Evolutionary conservation across 1,140 invertebrate species (phyloP).

Genomic region (Cyclargus thomasi): DNA sequence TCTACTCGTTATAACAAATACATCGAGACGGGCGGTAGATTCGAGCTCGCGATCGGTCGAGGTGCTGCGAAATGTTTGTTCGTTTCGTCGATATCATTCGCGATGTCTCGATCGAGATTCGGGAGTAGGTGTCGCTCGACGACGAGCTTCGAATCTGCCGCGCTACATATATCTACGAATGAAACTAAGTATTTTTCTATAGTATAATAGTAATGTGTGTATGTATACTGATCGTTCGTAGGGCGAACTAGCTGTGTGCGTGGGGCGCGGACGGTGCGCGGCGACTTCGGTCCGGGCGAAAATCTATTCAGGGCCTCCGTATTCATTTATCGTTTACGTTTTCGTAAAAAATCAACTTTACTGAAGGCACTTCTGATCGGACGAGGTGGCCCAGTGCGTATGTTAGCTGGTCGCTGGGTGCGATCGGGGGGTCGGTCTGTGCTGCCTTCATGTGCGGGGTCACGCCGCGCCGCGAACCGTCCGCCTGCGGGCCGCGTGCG

Average conservation of each 20-base stretch:
- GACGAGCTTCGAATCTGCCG: slow-evolving; percentile 37
- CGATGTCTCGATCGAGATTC: background rate
- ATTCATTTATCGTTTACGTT: slow-evolving; percentile 82
- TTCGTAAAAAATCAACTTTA: slow-evolving; percentile 89
- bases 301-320: slow-evolving; percentile 89
- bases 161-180: slow-evolving; percentile 73
- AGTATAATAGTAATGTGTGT: slow-evolving; percentile 73
- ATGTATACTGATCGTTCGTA: slow-evolving; percentile 67
- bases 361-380: slow-evolving; percentile 92
- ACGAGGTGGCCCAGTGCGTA: slow-evolving; percentile 88
- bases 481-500: slow-evolving; percentile 44
- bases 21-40: slow-evolving; percentile 54
- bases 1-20: slow-evolving; percentile 73
- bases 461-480: slow-evolving; percentile 48
- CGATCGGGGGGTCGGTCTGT: slow-evolving; percentile 54
- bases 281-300: slow-evolving; percentile 80
- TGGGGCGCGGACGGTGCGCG: slow-evolving; percentile 57
- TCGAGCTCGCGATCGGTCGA: slow-evolving; percentile 31
- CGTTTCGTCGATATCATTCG: background rate
- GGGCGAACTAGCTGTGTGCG: slow-evolving; percentile 50
- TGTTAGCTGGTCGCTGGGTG: slow-evolving; percentile 52
- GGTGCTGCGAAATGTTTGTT: background rate
- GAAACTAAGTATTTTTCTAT: slow-evolving; percentile 74
- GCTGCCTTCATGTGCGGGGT: slow-evolving; percentile 65
- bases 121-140: slow-evolving; percentile 18